A percentile compares a stretch with the other conserved stretches of the same genome.
Conservation (phyloP, 2,888 invertebrate genomes). For the Epirrhoe tristata region DNA sequence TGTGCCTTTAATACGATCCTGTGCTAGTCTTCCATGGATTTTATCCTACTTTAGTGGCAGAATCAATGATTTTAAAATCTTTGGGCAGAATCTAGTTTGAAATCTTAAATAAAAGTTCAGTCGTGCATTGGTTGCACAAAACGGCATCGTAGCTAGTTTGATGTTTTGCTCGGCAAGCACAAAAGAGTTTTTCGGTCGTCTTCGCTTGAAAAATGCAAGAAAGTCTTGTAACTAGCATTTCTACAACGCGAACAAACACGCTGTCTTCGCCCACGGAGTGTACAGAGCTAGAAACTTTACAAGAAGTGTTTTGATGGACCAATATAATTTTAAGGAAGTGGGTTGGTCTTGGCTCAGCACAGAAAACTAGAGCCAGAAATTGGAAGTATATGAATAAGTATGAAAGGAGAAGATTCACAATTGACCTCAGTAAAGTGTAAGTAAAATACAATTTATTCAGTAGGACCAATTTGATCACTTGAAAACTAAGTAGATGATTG, state of each 20-base stretch:
- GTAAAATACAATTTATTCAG: no score
- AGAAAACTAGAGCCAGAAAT: no score
- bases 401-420: no score
- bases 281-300: not conserved
- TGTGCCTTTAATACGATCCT: no score
- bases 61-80: no score
- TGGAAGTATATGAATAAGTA: no score
- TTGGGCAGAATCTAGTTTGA: not conserved
- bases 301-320: not conserved
- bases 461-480: no score
- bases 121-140: conserved; percentile 6
- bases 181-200: conserved; percentile 11
- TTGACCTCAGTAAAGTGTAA: no score
- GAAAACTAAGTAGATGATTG: no score
- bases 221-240: conserved; percentile 19
- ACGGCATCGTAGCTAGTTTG: conserved; percentile 14
- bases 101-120: not conserved
- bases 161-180: conserved; percentile 4
- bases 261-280: conserved; percentile 12
- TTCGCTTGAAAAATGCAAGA: conserved; percentile 25
- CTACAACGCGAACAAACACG: conserved; percentile 21
- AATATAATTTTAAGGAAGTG: not conserved
- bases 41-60: not conserved
- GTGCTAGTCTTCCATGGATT: no score
- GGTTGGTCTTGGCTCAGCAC: no score